phyloP scores from a whole-genome alignment of 2,113 vertebrate species.

The Plectropomus leopardus region DNA sequence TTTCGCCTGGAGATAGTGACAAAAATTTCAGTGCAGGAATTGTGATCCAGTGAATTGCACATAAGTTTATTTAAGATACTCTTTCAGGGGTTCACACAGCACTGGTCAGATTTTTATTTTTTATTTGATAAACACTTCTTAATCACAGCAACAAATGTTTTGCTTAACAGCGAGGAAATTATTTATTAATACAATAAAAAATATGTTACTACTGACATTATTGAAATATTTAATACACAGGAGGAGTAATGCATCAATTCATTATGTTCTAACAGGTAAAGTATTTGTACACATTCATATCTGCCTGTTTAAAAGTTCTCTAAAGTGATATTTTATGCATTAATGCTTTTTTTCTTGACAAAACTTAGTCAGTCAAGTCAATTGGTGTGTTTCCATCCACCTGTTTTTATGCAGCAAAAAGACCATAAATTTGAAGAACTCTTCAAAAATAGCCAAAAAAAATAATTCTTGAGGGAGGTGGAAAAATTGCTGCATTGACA shows the following conservation, averaged over 20 bases:
- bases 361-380: no score
- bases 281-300: constrained; percentile 17
- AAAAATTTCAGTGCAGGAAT: constrained; percentile 46
- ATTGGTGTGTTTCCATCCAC: no score
- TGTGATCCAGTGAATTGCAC: constrained; percentile 62
- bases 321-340: constrained; percentile 20
- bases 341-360: no score
- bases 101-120: neutral
- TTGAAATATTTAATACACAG: constrained; percentile 8
- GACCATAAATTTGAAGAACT: no score
- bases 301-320: constrained; percentile 24
- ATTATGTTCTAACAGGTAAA: constrained; percentile 20
- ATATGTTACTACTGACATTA: neutral
- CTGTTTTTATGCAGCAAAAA: no score
- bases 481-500: no score
- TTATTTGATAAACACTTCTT: constrained; percentile 11
- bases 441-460: no score
- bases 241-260: neutral
- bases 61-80: constrained; percentile 50
- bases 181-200: neutral
- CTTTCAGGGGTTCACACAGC: constrained; percentile 16
- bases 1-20: constrained; percentile 67
- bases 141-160: constrained; percentile 1
- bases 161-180: neutral
- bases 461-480: no score